Percentiles rank a stretch among this genome's conserved stretches.
Conservation (phyloP, 30 jellyfish, hydroid and myxozoan genomes). For the Cassiopea andromeda region DNA sequence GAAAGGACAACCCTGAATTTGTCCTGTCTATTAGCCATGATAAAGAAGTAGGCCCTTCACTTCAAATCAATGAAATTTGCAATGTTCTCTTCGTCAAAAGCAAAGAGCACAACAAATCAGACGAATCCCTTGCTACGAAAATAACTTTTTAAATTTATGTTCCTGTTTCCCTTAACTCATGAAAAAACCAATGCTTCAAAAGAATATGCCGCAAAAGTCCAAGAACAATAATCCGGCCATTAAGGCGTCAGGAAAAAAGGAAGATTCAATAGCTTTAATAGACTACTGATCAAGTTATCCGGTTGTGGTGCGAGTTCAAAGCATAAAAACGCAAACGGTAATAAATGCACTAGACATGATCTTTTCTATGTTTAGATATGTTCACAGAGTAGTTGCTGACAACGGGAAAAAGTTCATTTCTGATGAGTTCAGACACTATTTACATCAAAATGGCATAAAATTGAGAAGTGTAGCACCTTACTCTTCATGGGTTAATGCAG, state of each 20-base stretch:
- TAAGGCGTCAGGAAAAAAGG: background rate
- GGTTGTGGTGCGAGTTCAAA: slow-evolving; percentile 35
- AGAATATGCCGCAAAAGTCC: too few relatives aligned
- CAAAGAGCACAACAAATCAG: too few relatives aligned
- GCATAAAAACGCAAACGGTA: slow-evolving; percentile 26
- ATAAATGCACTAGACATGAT: slow-evolving; percentile 31
- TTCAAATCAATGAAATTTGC: too few relatives aligned
- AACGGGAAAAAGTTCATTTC: slow-evolving; percentile 54
- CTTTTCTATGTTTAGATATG: slow-evolving; percentile 42
- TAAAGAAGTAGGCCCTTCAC: too few relatives aligned
- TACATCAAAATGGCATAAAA: slow-evolving; percentile 11
- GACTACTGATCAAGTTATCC: slow-evolving; percentile 57
- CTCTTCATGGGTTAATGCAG: slow-evolving; percentile 49
- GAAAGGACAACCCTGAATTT: too few relatives aligned
- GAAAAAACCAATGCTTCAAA: too few relatives aligned
- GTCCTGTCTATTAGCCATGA: too few relatives aligned
- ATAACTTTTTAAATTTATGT: too few relatives aligned
- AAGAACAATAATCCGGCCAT: too few relatives aligned
- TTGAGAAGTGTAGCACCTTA: slow-evolving; percentile 35
- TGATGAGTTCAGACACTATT: slow-evolving; percentile 20
- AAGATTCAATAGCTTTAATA: slow-evolving; percentile 34
- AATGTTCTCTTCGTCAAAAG: too few relatives aligned
- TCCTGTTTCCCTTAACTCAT: too few relatives aligned
- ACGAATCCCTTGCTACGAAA: too few relatives aligned
- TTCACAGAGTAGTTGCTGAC: slow-evolving; percentile 51